phyloP scores from a whole-genome alignment of 1,140 invertebrate species.

The Artemia franciscana region DNA sequence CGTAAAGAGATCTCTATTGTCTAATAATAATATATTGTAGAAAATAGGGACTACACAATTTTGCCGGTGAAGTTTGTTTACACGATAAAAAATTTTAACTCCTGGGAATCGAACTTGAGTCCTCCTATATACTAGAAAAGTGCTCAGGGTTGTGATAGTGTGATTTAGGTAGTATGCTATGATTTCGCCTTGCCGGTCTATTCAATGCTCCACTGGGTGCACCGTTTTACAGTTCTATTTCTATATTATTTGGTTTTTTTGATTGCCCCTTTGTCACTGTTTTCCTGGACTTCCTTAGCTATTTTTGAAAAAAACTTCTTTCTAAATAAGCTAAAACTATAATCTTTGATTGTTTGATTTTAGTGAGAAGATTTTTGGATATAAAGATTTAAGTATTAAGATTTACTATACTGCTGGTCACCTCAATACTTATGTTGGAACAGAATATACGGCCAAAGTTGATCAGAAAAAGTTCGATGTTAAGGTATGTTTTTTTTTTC shows the following conservation, averaged over 20 bases:
- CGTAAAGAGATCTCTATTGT: too few relatives aligned
- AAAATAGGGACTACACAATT: too few relatives aligned
- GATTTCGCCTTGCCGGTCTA: too few relatives aligned
- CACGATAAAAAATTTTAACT: too few relatives aligned
- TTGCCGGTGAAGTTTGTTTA: too few relatives aligned
- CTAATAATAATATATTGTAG: too few relatives aligned
- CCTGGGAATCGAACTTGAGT: too few relatives aligned
- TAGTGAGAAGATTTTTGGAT: constrained; percentile 80
- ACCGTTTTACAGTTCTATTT: not conserved
- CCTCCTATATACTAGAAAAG: too few relatives aligned
- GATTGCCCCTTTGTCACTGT: constrained; percentile 9
- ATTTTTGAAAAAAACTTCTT: not conserved
- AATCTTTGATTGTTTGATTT: constrained; percentile 18
- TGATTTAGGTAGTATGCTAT: too few relatives aligned
- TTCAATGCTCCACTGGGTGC: too few relatives aligned
- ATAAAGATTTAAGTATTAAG: constrained; percentile 51
- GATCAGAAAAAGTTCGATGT: constrained; percentile 24
- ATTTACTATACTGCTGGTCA: constrained; percentile 60
- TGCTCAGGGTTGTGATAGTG: too few relatives aligned
- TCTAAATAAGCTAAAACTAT: constrained; percentile 8
- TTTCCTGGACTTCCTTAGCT: constrained; percentile 12
- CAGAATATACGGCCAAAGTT: constrained; percentile 36
- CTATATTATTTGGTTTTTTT: constrained; percentile 1
- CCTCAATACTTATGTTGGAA: constrained; percentile 41
- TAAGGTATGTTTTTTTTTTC: too few relatives aligned